Conservation (phyloP, 2,113 vertebrate genomes). For the Anoura caudifer region DNA sequence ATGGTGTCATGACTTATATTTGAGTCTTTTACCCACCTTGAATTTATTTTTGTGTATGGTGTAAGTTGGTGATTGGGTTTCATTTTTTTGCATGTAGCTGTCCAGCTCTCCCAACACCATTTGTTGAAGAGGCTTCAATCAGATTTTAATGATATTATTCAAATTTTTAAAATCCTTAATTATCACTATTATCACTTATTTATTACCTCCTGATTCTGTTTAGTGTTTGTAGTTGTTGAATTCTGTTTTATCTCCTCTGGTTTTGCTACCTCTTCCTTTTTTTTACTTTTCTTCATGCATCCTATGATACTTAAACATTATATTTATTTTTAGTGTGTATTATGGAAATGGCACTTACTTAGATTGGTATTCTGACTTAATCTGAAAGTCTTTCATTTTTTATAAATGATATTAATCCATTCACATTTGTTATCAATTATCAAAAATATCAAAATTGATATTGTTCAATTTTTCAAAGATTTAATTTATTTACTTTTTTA, state of each 20-base stretch:
- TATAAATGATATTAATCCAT: background rate
- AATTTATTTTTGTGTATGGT: too few relatives aligned
- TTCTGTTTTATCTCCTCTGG: background rate
- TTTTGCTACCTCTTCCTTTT: background rate
- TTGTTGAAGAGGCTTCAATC: background rate
- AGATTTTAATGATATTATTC: background rate
- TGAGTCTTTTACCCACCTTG: too few relatives aligned
- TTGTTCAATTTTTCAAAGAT: background rate
- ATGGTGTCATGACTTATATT: too few relatives aligned
- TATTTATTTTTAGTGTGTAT: background rate
- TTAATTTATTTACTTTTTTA: too few relatives aligned
- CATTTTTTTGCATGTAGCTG: too few relatives aligned
- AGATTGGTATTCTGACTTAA: background rate
- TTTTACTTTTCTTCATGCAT: background rate
- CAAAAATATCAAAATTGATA: background rate
- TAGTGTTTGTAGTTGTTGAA: background rate
- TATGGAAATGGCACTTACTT: background rate
- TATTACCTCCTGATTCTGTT: background rate
- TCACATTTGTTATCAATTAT: background rate
- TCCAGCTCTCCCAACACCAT: too few relatives aligned
- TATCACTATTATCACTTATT: background rate
- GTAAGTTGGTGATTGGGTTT: too few relatives aligned
- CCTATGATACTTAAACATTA: background rate
- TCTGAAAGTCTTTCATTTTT: background rate
- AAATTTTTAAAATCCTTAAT: background rate